Percentiles rank a stretch among this genome's conserved stretches.
phyloP scores from a whole-genome alignment of 2,113 vertebrate species.

The Eonycteris spelaea region DNA sequence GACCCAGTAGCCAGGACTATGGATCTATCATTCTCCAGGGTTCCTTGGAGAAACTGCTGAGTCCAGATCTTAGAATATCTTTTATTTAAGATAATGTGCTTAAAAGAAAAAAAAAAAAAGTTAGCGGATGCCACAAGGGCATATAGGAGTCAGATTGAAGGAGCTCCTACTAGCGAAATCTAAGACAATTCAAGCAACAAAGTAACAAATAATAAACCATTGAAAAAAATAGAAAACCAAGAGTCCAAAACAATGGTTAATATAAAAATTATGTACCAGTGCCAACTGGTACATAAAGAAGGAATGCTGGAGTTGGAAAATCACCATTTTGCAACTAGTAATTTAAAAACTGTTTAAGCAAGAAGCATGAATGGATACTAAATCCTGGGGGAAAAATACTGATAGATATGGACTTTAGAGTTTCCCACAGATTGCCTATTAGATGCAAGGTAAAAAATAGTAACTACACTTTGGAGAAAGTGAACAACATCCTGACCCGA shows the following conservation, averaged over 20 bases:
- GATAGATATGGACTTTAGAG: background rate
- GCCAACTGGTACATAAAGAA: background rate
- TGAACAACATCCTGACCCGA: background rate
- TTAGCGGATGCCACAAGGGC: background rate
- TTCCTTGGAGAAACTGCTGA: background rate
- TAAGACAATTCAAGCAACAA: background rate
- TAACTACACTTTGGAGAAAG: background rate
- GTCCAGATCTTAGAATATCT: background rate
- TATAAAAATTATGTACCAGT: background rate
- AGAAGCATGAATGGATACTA: background rate
- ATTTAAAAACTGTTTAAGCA: background rate
- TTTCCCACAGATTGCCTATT: background rate
- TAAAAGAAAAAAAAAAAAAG: background rate
- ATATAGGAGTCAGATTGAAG: background rate
- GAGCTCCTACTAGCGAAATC: background rate
- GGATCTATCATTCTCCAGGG: background rate
- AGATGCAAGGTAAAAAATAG: background rate
- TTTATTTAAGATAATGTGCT: background rate
- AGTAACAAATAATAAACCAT: background rate
- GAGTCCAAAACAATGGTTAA: background rate
- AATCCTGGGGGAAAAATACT: background rate
- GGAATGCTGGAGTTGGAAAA: background rate
- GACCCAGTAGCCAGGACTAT: background rate
- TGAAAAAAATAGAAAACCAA: background rate
- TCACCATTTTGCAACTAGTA: background rate